These are phyloP conservation scores for Coptodon bakossiorum DNA, from an alignment of 2,113 vertebrate species.

Conservation along the genomic window DNA sequence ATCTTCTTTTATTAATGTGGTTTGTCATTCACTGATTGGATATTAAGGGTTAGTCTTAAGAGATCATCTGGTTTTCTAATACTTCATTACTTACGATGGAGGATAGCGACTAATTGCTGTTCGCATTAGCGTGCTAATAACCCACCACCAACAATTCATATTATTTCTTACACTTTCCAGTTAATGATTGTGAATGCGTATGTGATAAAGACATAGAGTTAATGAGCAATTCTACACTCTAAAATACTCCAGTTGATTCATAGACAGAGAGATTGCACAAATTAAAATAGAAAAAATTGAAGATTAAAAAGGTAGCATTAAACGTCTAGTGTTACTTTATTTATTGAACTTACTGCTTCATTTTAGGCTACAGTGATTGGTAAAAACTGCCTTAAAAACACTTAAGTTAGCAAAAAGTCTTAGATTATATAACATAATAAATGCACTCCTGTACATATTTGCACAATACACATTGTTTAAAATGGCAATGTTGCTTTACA, in stretches of 20 bases:
- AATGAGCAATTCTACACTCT: neutral
- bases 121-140: neutral
- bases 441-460: neutral
- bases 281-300: neutral
- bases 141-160: neutral
- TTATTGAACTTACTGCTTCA: neutral
- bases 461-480: neutral
- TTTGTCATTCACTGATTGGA: neutral
- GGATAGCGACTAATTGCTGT: neutral
- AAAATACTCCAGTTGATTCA: neutral
- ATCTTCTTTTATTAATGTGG: neutral
- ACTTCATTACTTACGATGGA: neutral
- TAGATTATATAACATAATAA: neutral
- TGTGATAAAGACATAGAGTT: neutral
- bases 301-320: neutral
- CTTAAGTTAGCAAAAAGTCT: neutral
- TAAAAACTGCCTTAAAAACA: neutral
- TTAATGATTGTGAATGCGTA: neutral
- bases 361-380: neutral
- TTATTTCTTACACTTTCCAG: neutral
- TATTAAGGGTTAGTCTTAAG: neutral
- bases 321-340: neutral
- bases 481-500: neutral
- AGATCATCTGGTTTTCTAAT: neutral
- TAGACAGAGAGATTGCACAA: neutral